Conservation (phyloP, 92 coral and sea anemone genomes). For the Meandrina meandrites region DNA sequence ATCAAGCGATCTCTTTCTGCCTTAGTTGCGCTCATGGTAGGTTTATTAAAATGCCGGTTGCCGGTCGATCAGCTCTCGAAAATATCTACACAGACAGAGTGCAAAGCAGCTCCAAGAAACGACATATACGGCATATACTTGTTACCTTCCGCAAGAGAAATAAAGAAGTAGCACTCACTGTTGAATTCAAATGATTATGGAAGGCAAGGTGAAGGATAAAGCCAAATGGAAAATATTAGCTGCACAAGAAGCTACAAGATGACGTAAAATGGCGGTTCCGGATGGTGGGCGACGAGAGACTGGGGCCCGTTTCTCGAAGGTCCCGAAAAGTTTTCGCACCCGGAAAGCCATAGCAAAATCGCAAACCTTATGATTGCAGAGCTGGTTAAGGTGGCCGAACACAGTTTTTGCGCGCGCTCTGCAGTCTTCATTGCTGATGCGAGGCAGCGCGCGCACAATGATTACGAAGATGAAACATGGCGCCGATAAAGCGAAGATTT, state of each 20-base stretch:
- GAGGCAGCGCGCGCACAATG: no score
- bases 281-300: neutral
- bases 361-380: no score
- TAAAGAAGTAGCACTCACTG: neutral
- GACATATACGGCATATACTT: neutral
- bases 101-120: neutral
- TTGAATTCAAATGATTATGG: no score
- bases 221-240: neutral
- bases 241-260: no score
- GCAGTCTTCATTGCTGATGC: no score
- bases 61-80: neutral
- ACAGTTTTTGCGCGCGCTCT: no score
- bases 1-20: conserved; percentile 34
- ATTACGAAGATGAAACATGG: no score
- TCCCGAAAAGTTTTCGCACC: no score
- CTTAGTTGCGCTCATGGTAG: neutral
- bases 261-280: neutral
- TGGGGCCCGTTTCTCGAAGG: conserved; percentile 5
- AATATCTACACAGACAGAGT: neutral
- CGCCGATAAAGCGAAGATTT: no score
- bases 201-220: no score
- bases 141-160: neutral
- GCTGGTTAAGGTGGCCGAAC: no score
- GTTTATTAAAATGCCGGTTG: neutral
- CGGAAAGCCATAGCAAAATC: no score